These are phyloP conservation scores for Nezara viridula DNA, from an alignment of 2,888 invertebrate genomes.

Conservation along the genomic window DNA sequence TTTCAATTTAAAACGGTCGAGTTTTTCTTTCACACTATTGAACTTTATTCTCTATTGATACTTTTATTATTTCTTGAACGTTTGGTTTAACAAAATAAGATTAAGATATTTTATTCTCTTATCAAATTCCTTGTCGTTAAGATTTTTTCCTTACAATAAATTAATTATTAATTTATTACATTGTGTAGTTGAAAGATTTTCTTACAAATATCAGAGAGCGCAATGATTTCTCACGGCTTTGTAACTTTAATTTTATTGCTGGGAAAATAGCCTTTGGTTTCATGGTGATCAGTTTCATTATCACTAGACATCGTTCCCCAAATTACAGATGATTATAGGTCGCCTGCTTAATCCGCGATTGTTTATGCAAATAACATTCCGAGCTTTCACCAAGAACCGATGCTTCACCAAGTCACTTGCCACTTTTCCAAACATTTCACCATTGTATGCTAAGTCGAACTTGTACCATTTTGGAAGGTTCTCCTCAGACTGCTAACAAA, in stretches of 20 bases:
- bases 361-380: neutral
- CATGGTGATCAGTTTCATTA: neutral
- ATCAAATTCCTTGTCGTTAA: too few species aligned
- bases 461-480: conserved; percentile 32
- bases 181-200: neutral
- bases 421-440: neutral
- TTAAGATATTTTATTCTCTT: too few species aligned
- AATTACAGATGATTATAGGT: conserved; percentile 1
- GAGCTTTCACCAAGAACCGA: conserved; percentile 2
- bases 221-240: neutral
- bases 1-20: too few species aligned
- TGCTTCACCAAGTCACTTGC: neutral
- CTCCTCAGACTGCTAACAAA: neutral
- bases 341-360: neutral
- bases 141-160: too few species aligned
- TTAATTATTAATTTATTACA: too few species aligned
- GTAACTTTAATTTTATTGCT: neutral
- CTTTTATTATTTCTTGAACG: too few species aligned
- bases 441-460: conserved; percentile 18
- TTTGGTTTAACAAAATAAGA: too few species aligned
- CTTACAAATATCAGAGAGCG: neutral
- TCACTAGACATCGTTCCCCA: neutral
- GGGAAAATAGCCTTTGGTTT: neutral
- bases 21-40: too few species aligned
- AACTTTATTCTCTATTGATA: too few species aligned